Evolutionary conservation across 2,113 vertebrate genomes (phyloP).

Genomic region (Cottus gobio): DNA sequence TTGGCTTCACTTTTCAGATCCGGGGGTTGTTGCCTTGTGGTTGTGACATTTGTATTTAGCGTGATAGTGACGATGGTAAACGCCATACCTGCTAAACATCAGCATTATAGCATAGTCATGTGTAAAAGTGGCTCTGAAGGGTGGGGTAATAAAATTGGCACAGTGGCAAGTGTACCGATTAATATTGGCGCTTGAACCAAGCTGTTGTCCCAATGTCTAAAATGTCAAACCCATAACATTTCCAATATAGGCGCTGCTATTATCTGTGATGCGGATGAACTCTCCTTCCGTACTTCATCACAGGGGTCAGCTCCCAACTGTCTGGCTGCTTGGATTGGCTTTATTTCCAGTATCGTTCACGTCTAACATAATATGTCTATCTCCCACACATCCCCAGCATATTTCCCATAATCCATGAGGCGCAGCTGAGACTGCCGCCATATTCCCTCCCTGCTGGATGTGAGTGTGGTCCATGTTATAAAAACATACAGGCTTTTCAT

Average conservation of each 20-base stretch:
- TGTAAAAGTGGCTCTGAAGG: slow-evolving; percentile 20
- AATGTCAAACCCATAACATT: slow-evolving; percentile 40
- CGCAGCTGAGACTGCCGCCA: slow-evolving; percentile 61
- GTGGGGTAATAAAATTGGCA: neutral
- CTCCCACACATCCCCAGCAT: slow-evolving; percentile 74
- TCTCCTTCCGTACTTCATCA: slow-evolving; percentile 27
- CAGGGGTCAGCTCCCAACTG: slow-evolving; percentile 45
- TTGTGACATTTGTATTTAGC: neutral
- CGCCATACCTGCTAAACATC: neutral
- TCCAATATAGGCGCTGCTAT: slow-evolving; percentile 4
- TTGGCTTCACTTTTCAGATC: too few relatives aligned
- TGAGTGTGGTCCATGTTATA: slow-evolving; percentile 61
- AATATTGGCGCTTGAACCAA: slow-evolving; percentile 7
- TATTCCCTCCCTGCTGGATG: slow-evolving; percentile 50
- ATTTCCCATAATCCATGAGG: slow-evolving; percentile 71
- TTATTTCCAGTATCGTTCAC: slow-evolving; percentile 64
- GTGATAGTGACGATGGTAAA: neutral
- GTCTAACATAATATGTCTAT: slow-evolving; percentile 66
- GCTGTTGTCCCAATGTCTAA: slow-evolving; percentile 27
- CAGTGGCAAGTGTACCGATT: neutral
- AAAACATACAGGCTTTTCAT: slow-evolving; percentile 70
- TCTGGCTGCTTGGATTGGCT: slow-evolving; percentile 56
- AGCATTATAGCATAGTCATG: neutral
- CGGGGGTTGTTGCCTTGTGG: neutral
- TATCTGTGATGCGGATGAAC: neutral